Base-by-base conservation (phyloP, 2,797 vertebrate genomes). In the Thaleichthys pacificus region DNA sequence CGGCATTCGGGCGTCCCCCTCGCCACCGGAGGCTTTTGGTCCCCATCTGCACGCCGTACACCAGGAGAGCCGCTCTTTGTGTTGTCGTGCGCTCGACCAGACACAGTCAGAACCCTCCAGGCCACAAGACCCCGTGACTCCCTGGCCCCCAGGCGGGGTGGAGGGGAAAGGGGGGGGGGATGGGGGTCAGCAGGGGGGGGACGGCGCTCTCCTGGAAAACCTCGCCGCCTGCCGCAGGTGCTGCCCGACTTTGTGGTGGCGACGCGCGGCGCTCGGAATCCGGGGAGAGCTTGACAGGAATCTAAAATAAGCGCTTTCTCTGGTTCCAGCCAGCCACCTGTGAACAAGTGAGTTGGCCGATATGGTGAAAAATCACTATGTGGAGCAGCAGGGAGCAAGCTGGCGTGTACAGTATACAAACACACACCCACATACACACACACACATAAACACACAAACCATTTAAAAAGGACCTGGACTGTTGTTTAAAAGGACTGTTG, bases 1-100 rank as follows among this genome's bases (percentile, higher is more conserved):
- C 21, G 42, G 42, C 42, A 12, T 42, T 15, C 67, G 38, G 17
- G 12, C 28, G 14, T 17, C 7, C 0, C n/a, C 30, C 21, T 11
- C 42, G 42, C 42, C 60, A 0, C 32, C 63, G 6, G 1, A 8
- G 62, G 5, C 66, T 30, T 2, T 5, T 15, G 3, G 88, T 88
- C 83, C 90, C 89, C 89, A 90, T 90, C 87, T 90, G 91, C 86
- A 85, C 85, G 74, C 82, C 85, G 81, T 86, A 82, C 86, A 76
- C 70, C 79, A 78, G 80, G 67, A 86, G 85, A 76, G 14, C n/a
- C 74, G 70, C 69, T 77, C 67, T 76, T 79, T 89, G 76, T 87
- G 85, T 89, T 85, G 84, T 80, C 80, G 86, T 80, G 47, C 63
- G 56, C 47, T 67, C 11, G 32, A 70, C 66, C 62, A 47, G 65